Conservation (phyloP, 2,888 invertebrate species). For the Aleiodes testaceus region DNA sequence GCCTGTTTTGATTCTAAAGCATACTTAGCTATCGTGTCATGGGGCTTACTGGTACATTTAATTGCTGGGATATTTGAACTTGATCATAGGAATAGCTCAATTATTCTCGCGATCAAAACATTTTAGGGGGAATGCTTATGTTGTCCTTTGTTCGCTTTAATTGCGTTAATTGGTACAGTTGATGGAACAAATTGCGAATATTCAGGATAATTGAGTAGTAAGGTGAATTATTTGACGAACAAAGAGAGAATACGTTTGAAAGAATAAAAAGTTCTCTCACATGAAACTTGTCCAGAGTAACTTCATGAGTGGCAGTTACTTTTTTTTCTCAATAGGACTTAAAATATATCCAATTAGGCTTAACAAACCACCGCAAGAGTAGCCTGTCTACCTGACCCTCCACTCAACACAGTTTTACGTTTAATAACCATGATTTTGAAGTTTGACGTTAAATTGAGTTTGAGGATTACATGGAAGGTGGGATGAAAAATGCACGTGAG, state of each 20-base stretch:
- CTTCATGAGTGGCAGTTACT: conserved; percentile 11
- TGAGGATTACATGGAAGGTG: conserved; percentile 32
- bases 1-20: neutral
- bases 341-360: conserved; percentile 53
- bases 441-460: conserved; percentile 46
- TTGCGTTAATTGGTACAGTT: neutral
- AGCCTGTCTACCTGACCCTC: neutral
- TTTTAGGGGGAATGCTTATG: neutral
- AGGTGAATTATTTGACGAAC: no score
- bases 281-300: neutral
- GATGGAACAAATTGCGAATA: no score
- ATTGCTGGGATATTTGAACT: conserved; percentile 21
- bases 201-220: no score
- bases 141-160: neutral
- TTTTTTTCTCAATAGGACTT: conserved; percentile 30
- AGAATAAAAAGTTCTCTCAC: neutral
- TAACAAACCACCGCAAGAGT: conserved; percentile 41
- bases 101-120: conserved; percentile 14
- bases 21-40: conserved; percentile 6
- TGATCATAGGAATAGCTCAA: conserved; percentile 1
- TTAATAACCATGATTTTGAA: conserved; percentile 45
- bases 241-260: no score
- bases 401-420: conserved; percentile 33
- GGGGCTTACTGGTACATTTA: conserved; percentile 10
- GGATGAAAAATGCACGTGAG: conserved; percentile 45